Evolutionary conservation across 2,888 invertebrate species (phyloP).

Genomic region (Eupeodes latifasciatus): DNA sequence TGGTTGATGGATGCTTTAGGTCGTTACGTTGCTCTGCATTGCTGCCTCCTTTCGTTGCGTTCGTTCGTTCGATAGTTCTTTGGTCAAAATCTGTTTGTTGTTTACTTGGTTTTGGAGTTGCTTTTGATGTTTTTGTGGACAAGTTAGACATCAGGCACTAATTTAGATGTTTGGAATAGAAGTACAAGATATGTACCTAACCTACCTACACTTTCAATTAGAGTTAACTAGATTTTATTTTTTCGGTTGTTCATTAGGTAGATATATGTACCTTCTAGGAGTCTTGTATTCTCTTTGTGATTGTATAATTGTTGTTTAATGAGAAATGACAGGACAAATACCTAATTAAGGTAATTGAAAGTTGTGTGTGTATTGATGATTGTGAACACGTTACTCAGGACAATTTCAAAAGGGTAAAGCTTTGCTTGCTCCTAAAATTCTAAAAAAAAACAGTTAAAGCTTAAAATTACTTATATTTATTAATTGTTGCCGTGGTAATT

Average conservation of each 20-base stretch:
- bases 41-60: background rate
- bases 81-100: conserved; percentile 74
- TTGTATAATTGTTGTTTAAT: conserved; percentile 48
- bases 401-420: too few relatives aligned
- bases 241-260: background rate
- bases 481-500: too few relatives aligned
- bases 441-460: too few relatives aligned
- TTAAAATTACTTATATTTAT: too few relatives aligned
- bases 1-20: conserved; percentile 72
- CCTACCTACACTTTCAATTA: background rate
- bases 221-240: background rate
- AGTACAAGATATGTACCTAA: background rate
- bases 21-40: background rate
- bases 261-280: background rate
- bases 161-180: background rate
- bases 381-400: too few relatives aligned
- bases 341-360: too few relatives aligned
- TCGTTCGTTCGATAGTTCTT: conserved; percentile 36
- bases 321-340: background rate
- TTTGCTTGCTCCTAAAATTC: too few relatives aligned
- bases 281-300: conserved; percentile 42
- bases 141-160: background rate
- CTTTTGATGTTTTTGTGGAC: background rate
- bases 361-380: too few relatives aligned
- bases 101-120: conserved; percentile 53